Evolutionary conservation across 2,888 invertebrate species (phyloP), one percentile per base, ranked within the genome.

Genomic region (Phlogophora meticulosa): DNA sequence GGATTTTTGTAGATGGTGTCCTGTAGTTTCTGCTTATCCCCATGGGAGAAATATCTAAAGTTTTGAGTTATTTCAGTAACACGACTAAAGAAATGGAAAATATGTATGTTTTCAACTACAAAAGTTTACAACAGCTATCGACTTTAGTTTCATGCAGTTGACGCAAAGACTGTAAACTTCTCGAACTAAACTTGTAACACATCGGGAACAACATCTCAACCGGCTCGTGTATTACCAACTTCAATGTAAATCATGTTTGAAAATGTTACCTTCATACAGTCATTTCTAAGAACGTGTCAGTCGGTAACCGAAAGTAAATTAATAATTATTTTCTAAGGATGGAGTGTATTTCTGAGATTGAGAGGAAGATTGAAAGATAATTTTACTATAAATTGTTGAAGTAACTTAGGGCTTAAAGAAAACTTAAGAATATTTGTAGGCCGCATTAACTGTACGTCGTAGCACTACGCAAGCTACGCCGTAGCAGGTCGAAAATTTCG

Each of bases 401-500:
- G n/a, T n/a, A n/a, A n/a, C n/a, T n/a, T n/a, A n/a, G n/a, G n/a
- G n/a, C n/a, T n/a, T n/a, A n/a, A n/a, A n/a, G n/a, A n/a, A n/a
- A n/a, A n/a, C n/a, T n/a, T n/a, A n/a, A n/a, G 4, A 42, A 24
- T 11, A 46, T 10, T 34, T 7, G 4, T 7, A 15, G 4, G 7
- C 10, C 2, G 3, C 9, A 0, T 11, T 15, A 28, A 32, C 48
- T n/a, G 5, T 28, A 17, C 17, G 15, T 13, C 73, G 70, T 72
- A 70, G 70, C 55, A 11, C n/a, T 40, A 48, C 40, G 40, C 17
- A 11, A 20, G 51, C 51, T 73, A 71, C 74, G 74, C 22, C 71
- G 71, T 71, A 71, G 74, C 45, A 11, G 4, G 42, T 13, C n/a
- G 7, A 7, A 7, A 20, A 2, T 42, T 56, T 28, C 71, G 71